A percentile compares a stretch with the other conserved stretches of the same genome.
Evolutionary conservation across 2,888 invertebrate genomes (phyloP).

Genomic region (Myopa testacea): DNA sequence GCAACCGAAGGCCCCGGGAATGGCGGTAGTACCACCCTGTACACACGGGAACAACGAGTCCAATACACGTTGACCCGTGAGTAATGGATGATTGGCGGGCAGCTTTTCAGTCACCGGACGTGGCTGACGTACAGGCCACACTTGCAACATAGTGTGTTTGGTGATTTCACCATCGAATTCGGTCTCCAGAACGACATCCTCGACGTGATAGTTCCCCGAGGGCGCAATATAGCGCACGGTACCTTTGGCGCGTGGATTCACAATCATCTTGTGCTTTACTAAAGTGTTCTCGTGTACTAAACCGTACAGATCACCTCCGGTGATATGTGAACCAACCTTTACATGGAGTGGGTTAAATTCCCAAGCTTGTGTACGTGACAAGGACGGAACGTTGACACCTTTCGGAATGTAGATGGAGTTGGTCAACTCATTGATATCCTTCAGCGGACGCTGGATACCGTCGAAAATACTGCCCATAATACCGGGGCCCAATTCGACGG

Average conservation of each 20-base stretch:
- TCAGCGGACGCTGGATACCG: slow-evolving; percentile 98
- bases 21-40: slow-evolving; percentile 98
- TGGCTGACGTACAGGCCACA: slow-evolving; percentile 99
- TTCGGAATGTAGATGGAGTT: slow-evolving; percentile 99
- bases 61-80: slow-evolving; percentile 97
- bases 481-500: slow-evolving; percentile 98
- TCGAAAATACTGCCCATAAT: slow-evolving; percentile 99
- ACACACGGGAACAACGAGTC: slow-evolving; percentile 99
- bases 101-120: slow-evolving; percentile 97
- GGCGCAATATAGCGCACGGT: slow-evolving; percentile 96
- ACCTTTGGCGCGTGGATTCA: slow-evolving; percentile 95
- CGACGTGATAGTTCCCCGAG: slow-evolving; percentile 92
- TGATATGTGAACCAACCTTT: slow-evolving; percentile 96
- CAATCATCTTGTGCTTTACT: slow-evolving; percentile 95
- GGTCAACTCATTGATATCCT: slow-evolving; percentile 94
- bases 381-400: slow-evolving; percentile 94
- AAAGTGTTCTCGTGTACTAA: slow-evolving; percentile 97
- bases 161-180: slow-evolving; percentile 97
- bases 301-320: slow-evolving; percentile 97
- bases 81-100: slow-evolving; percentile 97
- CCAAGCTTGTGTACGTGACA: slow-evolving; percentile 86
- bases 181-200: slow-evolving; percentile 95
- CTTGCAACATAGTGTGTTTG: slow-evolving; percentile 96
- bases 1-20: slow-evolving; percentile 99
- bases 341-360: slow-evolving; percentile 90